Evolutionary conservation across 2,113 vertebrate species (phyloP).

Genomic region (Hyaena hyaena): DNA sequence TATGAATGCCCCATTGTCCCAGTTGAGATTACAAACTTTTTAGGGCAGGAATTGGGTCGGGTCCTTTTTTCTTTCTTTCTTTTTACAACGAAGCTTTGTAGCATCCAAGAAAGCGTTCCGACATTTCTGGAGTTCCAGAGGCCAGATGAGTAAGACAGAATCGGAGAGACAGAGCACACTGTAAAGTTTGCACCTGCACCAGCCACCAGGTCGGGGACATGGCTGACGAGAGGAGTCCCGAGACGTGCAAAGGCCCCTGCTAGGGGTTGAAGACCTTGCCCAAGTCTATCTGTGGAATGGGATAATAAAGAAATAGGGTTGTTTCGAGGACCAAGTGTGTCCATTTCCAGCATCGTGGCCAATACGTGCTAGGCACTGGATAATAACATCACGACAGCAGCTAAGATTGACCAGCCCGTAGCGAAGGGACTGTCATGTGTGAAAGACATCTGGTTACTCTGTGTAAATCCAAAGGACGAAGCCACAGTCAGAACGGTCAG

Average conservation of each 20-base stretch:
- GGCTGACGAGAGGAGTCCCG: accelerated
- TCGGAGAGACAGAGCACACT: background rate
- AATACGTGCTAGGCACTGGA: accelerated
- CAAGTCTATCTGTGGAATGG: accelerated
- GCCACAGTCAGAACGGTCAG: background rate
- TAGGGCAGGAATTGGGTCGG: background rate
- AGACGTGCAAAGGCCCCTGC: background rate
- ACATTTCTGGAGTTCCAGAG: background rate
- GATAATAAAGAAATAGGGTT: accelerated
- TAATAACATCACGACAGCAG: accelerated
- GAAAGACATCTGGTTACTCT: no score
- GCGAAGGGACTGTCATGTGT: accelerated
- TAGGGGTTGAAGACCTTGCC: background rate
- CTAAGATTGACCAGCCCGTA: no score
- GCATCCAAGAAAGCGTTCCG: background rate
- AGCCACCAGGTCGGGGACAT: accelerated
- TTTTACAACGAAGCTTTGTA: background rate
- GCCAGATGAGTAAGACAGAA: background rate
- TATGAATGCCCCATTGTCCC: background rate
- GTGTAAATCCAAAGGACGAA: background rate
- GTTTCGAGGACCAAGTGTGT: background rate
- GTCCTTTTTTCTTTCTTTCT: background rate
- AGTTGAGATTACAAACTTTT: background rate
- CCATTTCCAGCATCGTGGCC: accelerated
- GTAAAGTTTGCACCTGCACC: background rate